These are phyloP conservation scores for Caenorhabditis doughertyi DNA, from an alignment of 2,888 invertebrate genomes.

Conservation along the genomic window DNA sequence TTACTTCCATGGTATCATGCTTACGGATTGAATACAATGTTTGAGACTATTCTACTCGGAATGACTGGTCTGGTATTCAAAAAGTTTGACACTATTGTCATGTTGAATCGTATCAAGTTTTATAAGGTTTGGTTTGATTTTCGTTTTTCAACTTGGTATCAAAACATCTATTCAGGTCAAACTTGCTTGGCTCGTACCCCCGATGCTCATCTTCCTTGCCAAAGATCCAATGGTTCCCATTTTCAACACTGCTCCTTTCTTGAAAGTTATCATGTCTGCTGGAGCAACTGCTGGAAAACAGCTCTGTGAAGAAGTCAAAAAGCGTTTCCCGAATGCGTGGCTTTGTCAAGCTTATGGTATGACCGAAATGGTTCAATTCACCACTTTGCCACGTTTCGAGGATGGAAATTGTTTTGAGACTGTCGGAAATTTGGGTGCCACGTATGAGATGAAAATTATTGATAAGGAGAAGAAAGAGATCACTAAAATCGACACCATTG, in stretches of 20 bases:
- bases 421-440: conserved; percentile 50
- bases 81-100: conserved; percentile 76
- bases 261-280: conserved; percentile 88
- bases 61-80: conserved; percentile 76
- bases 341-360: conserved; percentile 64
- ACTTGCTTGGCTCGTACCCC: conserved; percentile 88
- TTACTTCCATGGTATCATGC: conserved; percentile 81
- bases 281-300: conserved; percentile 76
- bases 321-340: conserved; percentile 70
- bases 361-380: conserved; percentile 67
- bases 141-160: no score
- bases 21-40: conserved; percentile 76
- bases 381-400: conserved; percentile 53
- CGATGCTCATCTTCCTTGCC: conserved; percentile 88
- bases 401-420: conserved; percentile 58
- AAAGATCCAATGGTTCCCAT: conserved; percentile 86
- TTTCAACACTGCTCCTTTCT: conserved; percentile 47
- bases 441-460: conserved; percentile 58
- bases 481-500: conserved; percentile 28
- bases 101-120: conserved; percentile 71
- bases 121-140: conserved; percentile 63
- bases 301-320: conserved; percentile 71
- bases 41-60: conserved; percentile 66
- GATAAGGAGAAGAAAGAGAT: conserved; percentile 45
- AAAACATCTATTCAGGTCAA: conserved; percentile 42